phyloP scores from a whole-genome alignment of 2,797 vertebrate genomes.

The Antennarius maculatus region DNA sequence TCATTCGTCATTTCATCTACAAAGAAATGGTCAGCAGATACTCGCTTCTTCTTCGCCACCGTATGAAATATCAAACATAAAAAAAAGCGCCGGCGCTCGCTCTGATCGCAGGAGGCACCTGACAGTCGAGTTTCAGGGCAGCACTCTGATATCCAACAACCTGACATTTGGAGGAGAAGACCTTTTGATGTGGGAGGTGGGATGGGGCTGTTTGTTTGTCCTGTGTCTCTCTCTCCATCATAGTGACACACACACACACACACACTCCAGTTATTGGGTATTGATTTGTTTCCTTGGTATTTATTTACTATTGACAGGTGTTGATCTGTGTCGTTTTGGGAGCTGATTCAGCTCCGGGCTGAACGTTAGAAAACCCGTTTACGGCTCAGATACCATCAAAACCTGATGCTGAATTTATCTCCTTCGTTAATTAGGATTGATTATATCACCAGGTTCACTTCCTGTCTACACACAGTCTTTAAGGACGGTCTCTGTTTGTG shows the following conservation, averaged over 20 bases:
- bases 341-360: slow-evolving; percentile 3
- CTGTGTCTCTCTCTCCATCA: slow-evolving; percentile 12
- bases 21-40: background rate
- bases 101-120: slow-evolving; percentile 22
- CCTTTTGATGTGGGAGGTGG: slow-evolving; percentile 61
- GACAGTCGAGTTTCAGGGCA: slow-evolving; percentile 33
- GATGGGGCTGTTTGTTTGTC: slow-evolving; percentile 45
- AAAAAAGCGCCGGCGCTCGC: background rate
- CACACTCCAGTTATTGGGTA: slow-evolving; percentile 8
- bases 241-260: no score
- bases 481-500: no score
- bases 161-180: slow-evolving; percentile 64
- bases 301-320: slow-evolving; percentile 25
- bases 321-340: slow-evolving; percentile 34
- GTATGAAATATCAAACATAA: background rate
- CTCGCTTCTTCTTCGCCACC: background rate
- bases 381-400: background rate
- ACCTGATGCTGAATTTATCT: slow-evolving; percentile 17
- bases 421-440: slow-evolving; percentile 19
- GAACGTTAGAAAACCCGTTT: slow-evolving; percentile 5
- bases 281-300: slow-evolving; percentile 29
- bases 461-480: background rate
- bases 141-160: slow-evolving; percentile 45
- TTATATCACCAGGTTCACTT: background rate
- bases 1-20: slow-evolving; percentile 18